Conservation (phyloP, 2,888 invertebrate species). For the Ochropacha duplaris region DNA sequence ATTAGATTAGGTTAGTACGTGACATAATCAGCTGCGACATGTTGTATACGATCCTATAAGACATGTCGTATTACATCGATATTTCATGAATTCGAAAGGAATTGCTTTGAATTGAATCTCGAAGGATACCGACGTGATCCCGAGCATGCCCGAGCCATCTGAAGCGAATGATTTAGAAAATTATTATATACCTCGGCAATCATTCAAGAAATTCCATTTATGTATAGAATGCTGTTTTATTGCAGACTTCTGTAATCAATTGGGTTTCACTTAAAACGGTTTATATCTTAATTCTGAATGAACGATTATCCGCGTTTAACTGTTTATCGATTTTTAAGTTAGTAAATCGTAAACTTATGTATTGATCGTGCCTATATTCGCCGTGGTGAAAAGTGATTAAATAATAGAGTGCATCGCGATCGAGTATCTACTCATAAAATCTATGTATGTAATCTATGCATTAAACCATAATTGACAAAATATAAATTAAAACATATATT, state of each 20-base stretch:
- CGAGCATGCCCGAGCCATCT: constrained; percentile 19
- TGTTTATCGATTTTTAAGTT: neutral
- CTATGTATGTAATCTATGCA: neutral
- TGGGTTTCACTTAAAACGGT: neutral
- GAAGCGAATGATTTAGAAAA: constrained; percentile 47
- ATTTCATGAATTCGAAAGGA: constrained; percentile 1
- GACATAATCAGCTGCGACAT: constrained; percentile 42
- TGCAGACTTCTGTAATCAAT: neutral
- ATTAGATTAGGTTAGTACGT: constrained; percentile 45
- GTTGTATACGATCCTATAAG: constrained; percentile 12
- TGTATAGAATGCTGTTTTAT: constrained; percentile 3
- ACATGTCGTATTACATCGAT: constrained; percentile 35
- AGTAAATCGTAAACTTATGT: neutral
- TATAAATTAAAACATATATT: too few species aligned
- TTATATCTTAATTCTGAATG: neutral
- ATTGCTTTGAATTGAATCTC: constrained; percentile 28
- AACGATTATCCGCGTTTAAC: neutral
- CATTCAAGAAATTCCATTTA: constrained; percentile 9
- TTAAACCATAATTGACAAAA: too few species aligned
- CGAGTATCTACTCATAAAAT: neutral
- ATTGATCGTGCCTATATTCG: neutral
- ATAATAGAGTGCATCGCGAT: neutral
- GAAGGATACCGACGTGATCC: constrained; percentile 56
- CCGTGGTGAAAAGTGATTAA: neutral
- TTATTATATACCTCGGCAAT: constrained; percentile 34